These are phyloP conservation scores for Cherax quadricarinatus DNA, from an alignment of 1,140 invertebrate species.

Conservation along the genomic window DNA sequence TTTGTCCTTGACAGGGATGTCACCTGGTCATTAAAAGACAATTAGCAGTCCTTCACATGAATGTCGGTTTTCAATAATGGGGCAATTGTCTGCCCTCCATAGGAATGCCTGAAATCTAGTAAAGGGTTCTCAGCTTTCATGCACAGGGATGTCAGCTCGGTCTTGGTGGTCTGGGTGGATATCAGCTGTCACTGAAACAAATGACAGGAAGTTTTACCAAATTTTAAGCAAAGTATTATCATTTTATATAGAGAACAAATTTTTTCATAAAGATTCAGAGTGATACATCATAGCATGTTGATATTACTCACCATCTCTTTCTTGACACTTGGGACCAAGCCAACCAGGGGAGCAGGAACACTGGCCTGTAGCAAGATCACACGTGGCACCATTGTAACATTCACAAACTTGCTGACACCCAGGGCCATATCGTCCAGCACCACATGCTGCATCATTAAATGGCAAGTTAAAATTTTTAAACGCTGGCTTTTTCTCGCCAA, in stretches of 20 bases:
- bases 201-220: background rate
- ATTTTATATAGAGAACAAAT: too few relatives aligned
- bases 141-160: slow-evolving; percentile 58
- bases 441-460: slow-evolving; percentile 81
- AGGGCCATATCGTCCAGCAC: slow-evolving; percentile 74
- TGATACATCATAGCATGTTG: too few relatives aligned
- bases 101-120: background rate
- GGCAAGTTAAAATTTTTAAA: background rate
- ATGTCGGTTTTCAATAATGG: background rate
- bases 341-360: slow-evolving; percentile 85
- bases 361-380: slow-evolving; percentile 85
- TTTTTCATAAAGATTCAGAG: too few relatives aligned
- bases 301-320: slow-evolving; percentile 36
- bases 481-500: too few relatives aligned
- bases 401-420: slow-evolving; percentile 79
- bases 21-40: background rate
- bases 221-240: too few relatives aligned
- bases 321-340: slow-evolving; percentile 83
- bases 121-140: slow-evolving; percentile 44
- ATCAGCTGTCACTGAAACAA: slow-evolving; percentile 23
- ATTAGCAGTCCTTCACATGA: background rate
- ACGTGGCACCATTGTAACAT: slow-evolving; percentile 85
- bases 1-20: background rate
- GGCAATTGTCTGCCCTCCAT: too few relatives aligned
- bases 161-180: slow-evolving; percentile 53